These are phyloP conservation scores for Rhinopithecus roxellana DNA, from an alignment of 2,113 vertebrate genomes.

Conservation along the genomic window DNA sequence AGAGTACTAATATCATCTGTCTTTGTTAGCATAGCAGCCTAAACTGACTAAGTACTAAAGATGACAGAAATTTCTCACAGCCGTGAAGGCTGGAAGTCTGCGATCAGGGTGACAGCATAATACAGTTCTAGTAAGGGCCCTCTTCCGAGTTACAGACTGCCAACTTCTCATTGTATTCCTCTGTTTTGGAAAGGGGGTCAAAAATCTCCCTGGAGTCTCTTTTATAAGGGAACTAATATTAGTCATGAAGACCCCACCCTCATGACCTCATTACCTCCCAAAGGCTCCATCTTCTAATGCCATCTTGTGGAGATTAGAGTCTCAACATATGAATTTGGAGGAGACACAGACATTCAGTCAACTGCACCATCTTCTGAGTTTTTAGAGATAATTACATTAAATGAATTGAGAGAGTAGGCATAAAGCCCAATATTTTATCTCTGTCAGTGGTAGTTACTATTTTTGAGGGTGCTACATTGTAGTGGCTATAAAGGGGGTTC, in stretches of 20 bases:
- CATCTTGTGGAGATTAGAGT: neutral
- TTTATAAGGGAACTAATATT: neutral
- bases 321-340: neutral
- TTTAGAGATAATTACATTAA: neutral
- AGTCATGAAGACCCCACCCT: neutral
- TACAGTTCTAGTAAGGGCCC: no score
- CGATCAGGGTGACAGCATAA: neutral
- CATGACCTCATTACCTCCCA: neutral
- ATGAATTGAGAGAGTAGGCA: neutral
- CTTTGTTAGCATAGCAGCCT: neutral
- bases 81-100: neutral
- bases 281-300: neutral
- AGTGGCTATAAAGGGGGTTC: neutral
- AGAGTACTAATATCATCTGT: neutral
- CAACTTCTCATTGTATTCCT: neutral
- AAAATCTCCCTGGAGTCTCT: neutral
- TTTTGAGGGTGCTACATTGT: neutral
- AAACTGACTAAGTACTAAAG: neutral
- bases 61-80: neutral
- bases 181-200: neutral
- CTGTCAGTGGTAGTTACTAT: neutral
- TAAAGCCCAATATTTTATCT: neutral
- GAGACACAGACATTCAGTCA: neutral
- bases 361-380: neutral
- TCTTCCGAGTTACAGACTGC: neutral